Base-by-base conservation (phyloP, 2,888 invertebrate genomes). In the Lathronympha strigana region DNA sequence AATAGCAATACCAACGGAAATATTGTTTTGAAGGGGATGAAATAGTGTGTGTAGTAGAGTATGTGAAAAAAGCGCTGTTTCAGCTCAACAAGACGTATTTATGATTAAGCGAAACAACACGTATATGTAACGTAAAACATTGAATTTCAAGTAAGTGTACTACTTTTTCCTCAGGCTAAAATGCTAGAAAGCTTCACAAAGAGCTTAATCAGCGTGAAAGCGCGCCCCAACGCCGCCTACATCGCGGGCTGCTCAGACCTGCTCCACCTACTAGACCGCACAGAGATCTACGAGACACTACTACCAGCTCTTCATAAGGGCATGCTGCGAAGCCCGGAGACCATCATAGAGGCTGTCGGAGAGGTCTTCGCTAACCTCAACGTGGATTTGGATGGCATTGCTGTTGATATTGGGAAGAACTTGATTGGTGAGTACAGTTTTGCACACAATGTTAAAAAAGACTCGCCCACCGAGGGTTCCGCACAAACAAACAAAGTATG, bases 251-350 rank as follows among this genome's bases (percentile, higher is more conserved):
- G 96, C 76, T 92, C 93, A 31, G 94, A 94, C 15, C 88, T 97
- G 58, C 88, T 98, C 23, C 93, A 90, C 15, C 88, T 93, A 63
- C 83, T 96, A 13, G 92, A 88, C 17, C 92, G 93, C 67, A 92
- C 93, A 0, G 96, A 96, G 58, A 97, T 98, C 74, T 95, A 95
- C 76, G 93, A 93, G 50, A 90, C 90, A 5, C 83, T 99, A 47
- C 89, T 98, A 68, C 98, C 98, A 0, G 95, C 97, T 1, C 90
- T 98, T 61, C 97, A 98, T 82, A 98, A 98, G 82, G 95, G 97
- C 19, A 96, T 99, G 95, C 91, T 99, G 28, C 92, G 99, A 57
- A 98, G 97, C 87, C 98, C 99, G 0, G 99, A 99, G 93, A 95
- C 97, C 60, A 96, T 97, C 69, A 93, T 98, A 19, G 94, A 96